Conservation (phyloP, 2,797 vertebrate genomes). For the Tokudaia tokunoshimensis region DNA sequence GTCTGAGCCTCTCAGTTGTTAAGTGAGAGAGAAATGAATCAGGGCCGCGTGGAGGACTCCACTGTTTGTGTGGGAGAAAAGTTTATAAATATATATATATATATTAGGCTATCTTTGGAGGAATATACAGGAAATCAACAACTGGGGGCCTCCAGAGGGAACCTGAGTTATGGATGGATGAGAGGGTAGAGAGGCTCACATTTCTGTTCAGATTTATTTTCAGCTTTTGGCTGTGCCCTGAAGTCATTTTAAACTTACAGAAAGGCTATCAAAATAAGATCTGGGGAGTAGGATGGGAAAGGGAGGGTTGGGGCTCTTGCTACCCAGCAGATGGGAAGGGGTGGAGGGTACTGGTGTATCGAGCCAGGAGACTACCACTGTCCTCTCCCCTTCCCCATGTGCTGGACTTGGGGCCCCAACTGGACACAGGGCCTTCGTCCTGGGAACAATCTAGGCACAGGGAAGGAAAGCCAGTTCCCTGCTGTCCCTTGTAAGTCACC, state of each 20-base stretch:
- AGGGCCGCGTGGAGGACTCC: neutral
- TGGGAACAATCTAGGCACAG: no score
- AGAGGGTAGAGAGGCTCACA: neutral
- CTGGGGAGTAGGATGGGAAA: neutral
- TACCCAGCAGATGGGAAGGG: neutral
- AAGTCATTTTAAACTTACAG: neutral
- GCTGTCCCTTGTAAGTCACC: no score
- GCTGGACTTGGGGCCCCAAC: neutral
- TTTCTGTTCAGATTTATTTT: constrained; percentile 39
- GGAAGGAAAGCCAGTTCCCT: neutral
- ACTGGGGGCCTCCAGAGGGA: neutral
- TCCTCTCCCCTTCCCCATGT: neutral
- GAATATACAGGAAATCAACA: constrained; percentile 47
- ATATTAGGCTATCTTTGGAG: constrained; percentile 44
- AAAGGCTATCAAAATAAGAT: constrained; percentile 2
- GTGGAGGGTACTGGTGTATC: neutral
- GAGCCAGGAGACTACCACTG: neutral
- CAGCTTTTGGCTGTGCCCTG: constrained; percentile 3
- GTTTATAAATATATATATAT: neutral
- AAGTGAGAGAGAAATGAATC: neutral
- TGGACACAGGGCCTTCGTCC: neutral
- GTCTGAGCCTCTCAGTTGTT: neutral
- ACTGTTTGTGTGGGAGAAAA: neutral
- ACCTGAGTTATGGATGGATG: neutral
- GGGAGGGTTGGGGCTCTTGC: neutral